Evolutionary conservation across 2,888 invertebrate species (phyloP).

Genomic region (Temnothorax rugatulus): DNA sequence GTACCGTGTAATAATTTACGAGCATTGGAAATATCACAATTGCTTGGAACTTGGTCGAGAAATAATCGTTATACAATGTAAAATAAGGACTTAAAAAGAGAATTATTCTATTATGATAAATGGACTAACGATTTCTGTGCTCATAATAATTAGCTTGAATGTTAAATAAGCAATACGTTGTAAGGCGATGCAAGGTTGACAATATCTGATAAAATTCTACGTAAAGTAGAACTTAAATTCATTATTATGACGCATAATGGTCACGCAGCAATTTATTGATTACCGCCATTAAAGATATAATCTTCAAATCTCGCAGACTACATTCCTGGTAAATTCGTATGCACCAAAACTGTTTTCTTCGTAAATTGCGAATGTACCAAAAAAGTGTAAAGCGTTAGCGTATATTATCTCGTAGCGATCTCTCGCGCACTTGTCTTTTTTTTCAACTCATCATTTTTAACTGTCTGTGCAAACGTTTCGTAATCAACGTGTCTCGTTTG

Average conservation of each 20-base stretch:
- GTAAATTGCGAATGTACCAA: constrained; percentile 63
- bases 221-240: constrained; percentile 50
- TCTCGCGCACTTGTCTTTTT: constrained; percentile 34
- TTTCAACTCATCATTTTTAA: constrained; percentile 18
- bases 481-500: constrained; percentile 37
- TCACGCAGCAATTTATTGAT: constrained; percentile 61
- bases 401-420: constrained; percentile 53
- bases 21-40: constrained; percentile 8
- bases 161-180: background rate
- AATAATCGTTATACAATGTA: background rate
- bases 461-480: constrained; percentile 37
- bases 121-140: background rate
- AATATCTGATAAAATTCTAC: background rate
- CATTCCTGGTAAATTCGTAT: constrained; percentile 25
- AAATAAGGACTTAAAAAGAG: background rate
- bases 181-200: background rate
- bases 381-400: constrained; percentile 60
- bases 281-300: constrained; percentile 52
- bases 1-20: constrained; percentile 4
- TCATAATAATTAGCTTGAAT: constrained; percentile 3
- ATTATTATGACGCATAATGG: constrained; percentile 59
- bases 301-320: constrained; percentile 24
- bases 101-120: background rate
- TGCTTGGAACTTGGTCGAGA: background rate
- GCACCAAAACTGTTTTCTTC: background rate